Evolutionary conservation across 2,888 invertebrate genomes (phyloP).

Genomic region (Neoaliturus tenellus): DNA sequence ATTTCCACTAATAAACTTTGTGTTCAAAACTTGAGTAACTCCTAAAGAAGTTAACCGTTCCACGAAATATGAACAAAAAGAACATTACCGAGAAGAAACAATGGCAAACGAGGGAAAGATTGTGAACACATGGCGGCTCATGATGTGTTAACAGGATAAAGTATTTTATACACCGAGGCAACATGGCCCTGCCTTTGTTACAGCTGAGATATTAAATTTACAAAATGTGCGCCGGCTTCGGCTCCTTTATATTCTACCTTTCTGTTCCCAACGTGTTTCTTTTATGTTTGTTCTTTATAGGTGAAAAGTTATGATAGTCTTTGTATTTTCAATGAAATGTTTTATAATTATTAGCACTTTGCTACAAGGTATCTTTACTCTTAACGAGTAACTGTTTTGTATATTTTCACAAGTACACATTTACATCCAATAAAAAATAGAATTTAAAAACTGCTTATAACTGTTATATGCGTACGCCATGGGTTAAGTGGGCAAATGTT

Average conservation of each 20-base stretch:
- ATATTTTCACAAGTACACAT: too few relatives aligned
- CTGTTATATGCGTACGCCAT: too few relatives aligned
- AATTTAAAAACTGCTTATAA: too few relatives aligned
- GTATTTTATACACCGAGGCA: neutral
- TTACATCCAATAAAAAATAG: too few relatives aligned
- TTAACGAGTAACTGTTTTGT: too few relatives aligned
- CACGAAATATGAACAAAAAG: neutral
- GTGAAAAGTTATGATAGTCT: too few relatives aligned
- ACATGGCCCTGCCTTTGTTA: neutral
- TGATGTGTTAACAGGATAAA: neutral
- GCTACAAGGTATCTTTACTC: too few relatives aligned
- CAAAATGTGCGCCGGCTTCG: neutral
- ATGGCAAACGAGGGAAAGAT: conserved; percentile 6
- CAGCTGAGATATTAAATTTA: neutral
- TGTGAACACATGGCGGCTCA: neutral
- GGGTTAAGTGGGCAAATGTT: too few relatives aligned
- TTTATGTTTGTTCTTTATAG: neutral
- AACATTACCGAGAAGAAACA: conserved; percentile 1
- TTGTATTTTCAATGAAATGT: too few relatives aligned
- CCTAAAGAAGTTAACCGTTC: neutral
- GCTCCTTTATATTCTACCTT: neutral
- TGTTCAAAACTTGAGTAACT: neutral
- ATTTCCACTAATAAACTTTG: too few relatives aligned
- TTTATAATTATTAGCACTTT: too few relatives aligned
- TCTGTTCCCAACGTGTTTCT: neutral